Conservation (phyloP, 2,888 invertebrate genomes). For the Drosophila eohydei region DNA sequence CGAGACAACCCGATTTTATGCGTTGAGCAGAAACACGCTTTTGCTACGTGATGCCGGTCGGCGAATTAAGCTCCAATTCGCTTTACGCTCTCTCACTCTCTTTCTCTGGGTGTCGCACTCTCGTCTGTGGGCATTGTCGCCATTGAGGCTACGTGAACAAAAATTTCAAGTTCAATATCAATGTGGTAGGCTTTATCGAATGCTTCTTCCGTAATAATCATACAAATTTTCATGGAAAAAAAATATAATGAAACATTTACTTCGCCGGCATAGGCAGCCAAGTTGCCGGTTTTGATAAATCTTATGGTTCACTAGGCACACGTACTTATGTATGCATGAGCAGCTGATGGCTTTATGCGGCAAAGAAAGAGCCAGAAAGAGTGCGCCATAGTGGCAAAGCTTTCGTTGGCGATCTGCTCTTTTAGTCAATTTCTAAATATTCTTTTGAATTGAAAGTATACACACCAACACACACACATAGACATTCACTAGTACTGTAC, state of each 20-base stretch:
- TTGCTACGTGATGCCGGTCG: constrained; percentile 62
- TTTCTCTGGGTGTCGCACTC: background rate
- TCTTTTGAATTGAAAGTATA: constrained; percentile 23
- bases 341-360: constrained; percentile 53
- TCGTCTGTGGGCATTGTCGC: constrained; percentile 16
- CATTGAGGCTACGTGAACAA: constrained; percentile 24
- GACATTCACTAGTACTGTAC: background rate
- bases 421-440: constrained; percentile 30
- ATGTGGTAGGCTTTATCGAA: constrained; percentile 34
- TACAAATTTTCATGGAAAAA: constrained; percentile 9
- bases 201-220: constrained; percentile 11
- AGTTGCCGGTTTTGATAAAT: constrained; percentile 47
- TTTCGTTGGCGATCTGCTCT: constrained; percentile 49
- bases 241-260: constrained; percentile 1
- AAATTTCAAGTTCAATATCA: constrained; percentile 75
- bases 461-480: background rate
- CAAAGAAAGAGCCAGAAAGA: constrained; percentile 1
- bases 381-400: constrained; percentile 42
- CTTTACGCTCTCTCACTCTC: background rate
- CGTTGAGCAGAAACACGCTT: constrained; percentile 49
- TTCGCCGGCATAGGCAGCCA: constrained; percentile 32
- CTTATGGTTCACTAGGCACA: constrained; percentile 4
- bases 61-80: constrained; percentile 12
- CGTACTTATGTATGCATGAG: background rate
- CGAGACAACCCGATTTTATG: constrained; percentile 18